Evolutionary conservation across 2,888 invertebrate species (phyloP).

Genomic region (Marronus borbonicus): DNA sequence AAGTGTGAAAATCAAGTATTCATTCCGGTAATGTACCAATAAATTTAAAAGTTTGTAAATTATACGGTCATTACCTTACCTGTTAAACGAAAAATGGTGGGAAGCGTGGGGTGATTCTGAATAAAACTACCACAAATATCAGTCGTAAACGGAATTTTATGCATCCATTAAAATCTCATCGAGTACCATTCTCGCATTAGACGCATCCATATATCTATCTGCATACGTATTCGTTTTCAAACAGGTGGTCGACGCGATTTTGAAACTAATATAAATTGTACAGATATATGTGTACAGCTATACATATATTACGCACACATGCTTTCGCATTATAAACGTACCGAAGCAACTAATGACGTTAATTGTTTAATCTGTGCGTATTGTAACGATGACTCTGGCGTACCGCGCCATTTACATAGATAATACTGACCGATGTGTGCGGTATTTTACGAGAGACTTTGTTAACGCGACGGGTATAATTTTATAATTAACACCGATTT

Average conservation of each 20-base stretch:
- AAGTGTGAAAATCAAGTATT: too few species aligned
- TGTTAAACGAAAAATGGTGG: too few species aligned
- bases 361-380: slow-evolving; percentile 31
- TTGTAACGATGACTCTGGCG: background rate
- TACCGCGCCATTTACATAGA: slow-evolving; percentile 34
- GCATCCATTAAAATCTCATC: slow-evolving; percentile 5
- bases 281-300: slow-evolving; percentile 1
- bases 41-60: too few species aligned
- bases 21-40: too few species aligned
- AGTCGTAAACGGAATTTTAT: background rate
- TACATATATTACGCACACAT: slow-evolving; percentile 8
- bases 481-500: slow-evolving; percentile 47
- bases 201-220: background rate
- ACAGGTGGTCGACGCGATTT: slow-evolving; percentile 49
- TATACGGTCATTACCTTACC: too few species aligned
- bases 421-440: background rate
- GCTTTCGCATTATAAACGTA: slow-evolving; percentile 31
- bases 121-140: too few species aligned
- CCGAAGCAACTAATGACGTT: slow-evolving; percentile 40
- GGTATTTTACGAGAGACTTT: slow-evolving; percentile 23
- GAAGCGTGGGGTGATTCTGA: too few species aligned
- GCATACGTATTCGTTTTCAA: slow-evolving; percentile 19
- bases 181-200: slow-evolving; percentile 11
- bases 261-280: slow-evolving; percentile 28
- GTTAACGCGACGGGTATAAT: slow-evolving; percentile 33